phyloP scores from a whole-genome alignment of 2,888 invertebrate genomes.

The Leptinotarsa peninsularis region DNA sequence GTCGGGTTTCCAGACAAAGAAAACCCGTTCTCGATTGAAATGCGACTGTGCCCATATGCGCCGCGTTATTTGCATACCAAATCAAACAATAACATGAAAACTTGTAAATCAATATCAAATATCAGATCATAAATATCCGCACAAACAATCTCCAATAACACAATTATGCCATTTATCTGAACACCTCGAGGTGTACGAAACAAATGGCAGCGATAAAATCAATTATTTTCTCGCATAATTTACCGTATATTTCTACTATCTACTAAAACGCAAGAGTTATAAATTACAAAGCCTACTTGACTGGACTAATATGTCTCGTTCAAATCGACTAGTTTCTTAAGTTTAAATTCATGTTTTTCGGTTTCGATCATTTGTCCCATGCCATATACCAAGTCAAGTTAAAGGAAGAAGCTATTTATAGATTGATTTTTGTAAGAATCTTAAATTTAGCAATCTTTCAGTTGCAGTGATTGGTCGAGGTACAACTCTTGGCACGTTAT shows the following conservation, averaged over 20 bases:
- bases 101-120: slow-evolving; percentile 38
- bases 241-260: slow-evolving; percentile 42
- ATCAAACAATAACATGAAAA: slow-evolving; percentile 29
- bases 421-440: slow-evolving; percentile 34
- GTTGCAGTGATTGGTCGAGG: background rate
- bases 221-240: slow-evolving; percentile 48
- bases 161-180: slow-evolving; percentile 46
- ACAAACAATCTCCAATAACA: slow-evolving; percentile 43
- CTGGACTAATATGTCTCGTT: slow-evolving; percentile 57
- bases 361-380: slow-evolving; percentile 48
- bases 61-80: slow-evolving; percentile 31
- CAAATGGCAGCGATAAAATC: slow-evolving; percentile 51
- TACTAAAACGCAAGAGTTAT: slow-evolving; percentile 45
- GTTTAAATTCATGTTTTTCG: slow-evolving; percentile 57
- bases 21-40: slow-evolving; percentile 14
- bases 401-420: slow-evolving; percentile 30
- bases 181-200: slow-evolving; percentile 43
- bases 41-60: slow-evolving; percentile 21
- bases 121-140: slow-evolving; percentile 35
- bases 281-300: slow-evolving; percentile 48
- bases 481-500: no score
- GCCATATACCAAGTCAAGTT: slow-evolving; percentile 38
- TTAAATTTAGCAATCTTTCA: slow-evolving; percentile 25
- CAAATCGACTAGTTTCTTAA: slow-evolving; percentile 58
- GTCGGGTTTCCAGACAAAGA: slow-evolving; percentile 10